Percentiles rank a stretch among this genome's conserved stretches.
phyloP scores from a whole-genome alignment of 2,797 vertebrate genomes.

The Manis pentadactyla region DNA sequence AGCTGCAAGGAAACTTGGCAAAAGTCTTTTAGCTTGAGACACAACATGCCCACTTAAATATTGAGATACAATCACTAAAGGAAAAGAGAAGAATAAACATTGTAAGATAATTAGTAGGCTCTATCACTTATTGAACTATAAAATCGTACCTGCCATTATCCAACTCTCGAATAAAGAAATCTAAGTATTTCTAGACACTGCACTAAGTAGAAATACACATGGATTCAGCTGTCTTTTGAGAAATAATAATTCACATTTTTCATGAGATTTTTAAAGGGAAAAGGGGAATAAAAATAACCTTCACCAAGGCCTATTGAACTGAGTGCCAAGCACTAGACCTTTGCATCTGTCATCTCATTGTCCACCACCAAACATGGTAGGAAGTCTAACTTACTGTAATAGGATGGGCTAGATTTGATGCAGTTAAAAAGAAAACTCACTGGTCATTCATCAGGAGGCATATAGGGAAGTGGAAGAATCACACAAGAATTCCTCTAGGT shows the following conservation, averaged over 20 bases:
- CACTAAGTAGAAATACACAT: background rate
- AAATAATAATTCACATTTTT: slow-evolving; percentile 14
- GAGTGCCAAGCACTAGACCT: background rate
- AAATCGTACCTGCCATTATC: background rate
- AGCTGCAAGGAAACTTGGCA: background rate
- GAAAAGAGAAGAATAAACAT: background rate
- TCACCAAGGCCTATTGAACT: background rate
- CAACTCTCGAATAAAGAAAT: background rate
- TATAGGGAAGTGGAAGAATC: background rate
- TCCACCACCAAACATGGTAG: background rate
- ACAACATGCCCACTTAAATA: background rate
- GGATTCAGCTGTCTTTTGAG: background rate
- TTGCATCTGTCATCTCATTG: background rate
- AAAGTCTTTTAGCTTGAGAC: background rate
- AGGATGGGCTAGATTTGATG: background rate
- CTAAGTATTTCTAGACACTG: background rate
- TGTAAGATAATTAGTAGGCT: background rate
- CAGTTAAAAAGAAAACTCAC: slow-evolving; percentile 14
- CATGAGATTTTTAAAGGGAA: background rate
- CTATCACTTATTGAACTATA: background rate
- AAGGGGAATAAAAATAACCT: background rate
- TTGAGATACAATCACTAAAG: background rate
- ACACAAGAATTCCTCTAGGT: background rate
- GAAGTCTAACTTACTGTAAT: background rate
- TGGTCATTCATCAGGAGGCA: background rate